Conservation (phyloP, 2,888 invertebrate genomes). For the Acanthosepion lycidas region DNA sequence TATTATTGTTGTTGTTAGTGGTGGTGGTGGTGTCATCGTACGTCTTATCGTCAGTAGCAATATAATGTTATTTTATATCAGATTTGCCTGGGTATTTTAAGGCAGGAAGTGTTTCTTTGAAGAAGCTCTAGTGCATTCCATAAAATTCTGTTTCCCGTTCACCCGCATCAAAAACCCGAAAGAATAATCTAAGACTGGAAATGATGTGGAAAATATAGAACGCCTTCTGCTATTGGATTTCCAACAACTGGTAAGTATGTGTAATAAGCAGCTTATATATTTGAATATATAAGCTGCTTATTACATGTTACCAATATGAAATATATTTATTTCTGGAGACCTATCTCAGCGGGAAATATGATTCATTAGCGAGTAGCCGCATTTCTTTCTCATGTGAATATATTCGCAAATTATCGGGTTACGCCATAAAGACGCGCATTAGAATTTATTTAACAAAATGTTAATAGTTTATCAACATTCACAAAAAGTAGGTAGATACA, state of each 20-base stretch:
- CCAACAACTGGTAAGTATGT: neutral
- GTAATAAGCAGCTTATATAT: neutral
- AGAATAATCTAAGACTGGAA: neutral
- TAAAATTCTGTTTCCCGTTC: neutral
- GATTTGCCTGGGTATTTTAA: neutral
- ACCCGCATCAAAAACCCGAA: neutral
- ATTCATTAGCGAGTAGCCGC: neutral
- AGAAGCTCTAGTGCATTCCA: neutral
- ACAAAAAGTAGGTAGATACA: too few relatives aligned
- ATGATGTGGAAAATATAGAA: neutral
- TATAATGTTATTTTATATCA: neutral
- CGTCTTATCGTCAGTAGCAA: neutral
- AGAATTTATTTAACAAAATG: neutral
- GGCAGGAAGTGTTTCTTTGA: neutral
- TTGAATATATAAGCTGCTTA: too few relatives aligned
- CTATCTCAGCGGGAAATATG: neutral
- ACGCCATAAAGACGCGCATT: neutral
- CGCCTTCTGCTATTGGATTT: neutral
- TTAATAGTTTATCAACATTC: neutral
- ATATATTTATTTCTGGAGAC: neutral
- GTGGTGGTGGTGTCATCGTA: neutral
- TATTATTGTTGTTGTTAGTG: neutral
- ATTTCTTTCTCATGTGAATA: neutral
- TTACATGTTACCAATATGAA: neutral
- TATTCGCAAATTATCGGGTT: neutral